Percentiles rank a stretch among this genome's conserved stretches.
Evolutionary conservation across 2,113 vertebrate species (phyloP).

Genomic region (Laticauda colubrina): DNA sequence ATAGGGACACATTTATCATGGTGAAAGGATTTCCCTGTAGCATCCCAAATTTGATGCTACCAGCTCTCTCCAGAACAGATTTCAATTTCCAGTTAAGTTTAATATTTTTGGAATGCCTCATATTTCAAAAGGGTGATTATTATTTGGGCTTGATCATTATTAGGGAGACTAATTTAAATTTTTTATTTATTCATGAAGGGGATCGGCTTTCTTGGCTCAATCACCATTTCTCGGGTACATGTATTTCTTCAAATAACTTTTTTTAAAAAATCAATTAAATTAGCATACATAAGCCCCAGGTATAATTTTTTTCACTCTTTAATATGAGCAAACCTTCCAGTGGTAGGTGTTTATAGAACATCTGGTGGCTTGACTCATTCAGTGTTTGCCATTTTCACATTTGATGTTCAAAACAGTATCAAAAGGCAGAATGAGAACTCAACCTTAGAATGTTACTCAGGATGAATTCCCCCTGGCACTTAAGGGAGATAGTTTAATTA

Average conservation of each 20-base stretch:
- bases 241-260: neutral
- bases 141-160: neutral
- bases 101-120: neutral
- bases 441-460: slow-evolving; percentile 7
- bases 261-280: neutral
- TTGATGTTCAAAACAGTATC: slow-evolving; percentile 46
- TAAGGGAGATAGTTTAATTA: neutral
- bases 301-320: neutral
- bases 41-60: neutral
- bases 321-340: neutral
- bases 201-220: neutral
- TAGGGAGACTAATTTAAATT: neutral
- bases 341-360: slow-evolving; percentile 35
- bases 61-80: neutral
- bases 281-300: neutral
- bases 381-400: slow-evolving; percentile 42
- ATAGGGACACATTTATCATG: neutral
- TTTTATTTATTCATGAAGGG: neutral
- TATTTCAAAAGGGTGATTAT: neutral
- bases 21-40: neutral
- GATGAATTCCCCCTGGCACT: slow-evolving; percentile 6
- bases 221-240: neutral
- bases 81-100: neutral
- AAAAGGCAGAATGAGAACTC: slow-evolving; percentile 50
- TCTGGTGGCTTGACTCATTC: slow-evolving; percentile 47